A percentile compares a stretch with the other conserved stretches of the same genome.
Conservation (phyloP, 2,888 invertebrate genomes). For the Chrysotoxum bicinctum region DNA sequence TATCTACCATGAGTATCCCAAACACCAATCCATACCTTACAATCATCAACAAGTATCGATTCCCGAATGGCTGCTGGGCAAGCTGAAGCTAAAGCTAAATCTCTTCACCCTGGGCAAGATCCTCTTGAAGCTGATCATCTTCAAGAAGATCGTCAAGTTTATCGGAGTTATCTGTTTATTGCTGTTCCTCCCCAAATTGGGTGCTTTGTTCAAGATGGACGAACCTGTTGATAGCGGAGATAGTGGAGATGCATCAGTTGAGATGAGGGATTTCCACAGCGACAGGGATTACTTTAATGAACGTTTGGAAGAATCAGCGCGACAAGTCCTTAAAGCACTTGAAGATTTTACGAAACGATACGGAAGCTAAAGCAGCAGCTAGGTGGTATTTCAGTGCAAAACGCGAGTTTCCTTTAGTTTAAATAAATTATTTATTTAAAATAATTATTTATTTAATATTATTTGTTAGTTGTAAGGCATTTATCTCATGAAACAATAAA, state of each 20-base stretch:
- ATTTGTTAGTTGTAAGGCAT: not conserved
- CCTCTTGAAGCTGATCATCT: conserved; percentile 88
- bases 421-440: conserved; percentile 33
- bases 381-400: conserved; percentile 20
- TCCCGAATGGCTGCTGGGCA: conserved; percentile 84
- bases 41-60: conserved; percentile 76
- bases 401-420: conserved; percentile 17
- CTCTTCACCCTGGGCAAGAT: conserved; percentile 89
- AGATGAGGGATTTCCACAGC: conserved; percentile 33
- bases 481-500: not conserved
- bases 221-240: conserved; percentile 73
- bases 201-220: conserved; percentile 77
- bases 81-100: conserved; percentile 87
- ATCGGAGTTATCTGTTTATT: conserved; percentile 89
- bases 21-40: conserved; percentile 82
- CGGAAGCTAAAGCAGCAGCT: conserved; percentile 27
- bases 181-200: conserved; percentile 88
- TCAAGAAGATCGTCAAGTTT: conserved; percentile 91
- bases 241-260: conserved; percentile 29
- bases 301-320: conserved; percentile 56
- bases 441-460: conserved; percentile 31
- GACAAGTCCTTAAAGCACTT: conserved; percentile 48
- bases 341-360: conserved; percentile 54
- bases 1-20: conserved; percentile 58
- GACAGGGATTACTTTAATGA: conserved; percentile 55